Evolutionary conservation across 1,140 invertebrate species (phyloP).

Genomic region (Lepidotrigona ventralis): DNA sequence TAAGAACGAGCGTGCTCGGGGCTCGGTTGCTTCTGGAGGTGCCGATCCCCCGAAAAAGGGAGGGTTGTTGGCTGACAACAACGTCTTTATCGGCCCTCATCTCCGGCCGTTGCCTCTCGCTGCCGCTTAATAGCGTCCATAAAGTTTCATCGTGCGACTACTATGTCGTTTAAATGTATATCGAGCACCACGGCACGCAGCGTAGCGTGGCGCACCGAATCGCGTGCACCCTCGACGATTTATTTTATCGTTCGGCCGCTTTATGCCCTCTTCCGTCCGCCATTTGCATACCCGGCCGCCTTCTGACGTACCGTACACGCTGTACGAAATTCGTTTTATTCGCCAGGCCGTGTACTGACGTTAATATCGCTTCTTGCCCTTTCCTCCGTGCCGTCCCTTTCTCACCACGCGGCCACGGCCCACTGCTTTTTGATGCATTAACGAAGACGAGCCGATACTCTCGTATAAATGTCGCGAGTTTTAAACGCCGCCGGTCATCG

Average conservation of each 20-base stretch:
- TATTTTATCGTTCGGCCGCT: constrained; percentile 48
- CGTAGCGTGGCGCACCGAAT: constrained; percentile 30
- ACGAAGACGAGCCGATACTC: neutral
- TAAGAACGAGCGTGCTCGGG: constrained; percentile 8
- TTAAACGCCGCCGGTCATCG: neutral
- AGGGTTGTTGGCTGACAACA: constrained; percentile 32
- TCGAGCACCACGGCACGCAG: constrained; percentile 27
- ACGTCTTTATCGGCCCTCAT: constrained; percentile 52
- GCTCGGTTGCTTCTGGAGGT: neutral
- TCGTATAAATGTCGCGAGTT: constrained; percentile 26
- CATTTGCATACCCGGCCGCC: constrained; percentile 43
- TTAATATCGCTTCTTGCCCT: constrained; percentile 34
- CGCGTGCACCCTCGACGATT: constrained; percentile 47
- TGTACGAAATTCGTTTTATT: constrained; percentile 52
- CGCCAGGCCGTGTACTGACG: constrained; percentile 28
- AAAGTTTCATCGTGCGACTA: constrained; percentile 53
- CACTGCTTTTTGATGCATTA: constrained; percentile 25
- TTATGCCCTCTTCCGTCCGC: constrained; percentile 39
- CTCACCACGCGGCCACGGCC: neutral
- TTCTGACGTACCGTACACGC: constrained; percentile 31
- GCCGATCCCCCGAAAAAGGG: constrained; percentile 37
- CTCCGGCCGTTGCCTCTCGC: constrained; percentile 11
- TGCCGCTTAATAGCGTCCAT: constrained; percentile 51
- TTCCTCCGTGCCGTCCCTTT: neutral
- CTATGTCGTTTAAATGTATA: constrained; percentile 58